phyloP scores from a whole-genome alignment of 1,140 invertebrate species.

The Euschistus heros region DNA sequence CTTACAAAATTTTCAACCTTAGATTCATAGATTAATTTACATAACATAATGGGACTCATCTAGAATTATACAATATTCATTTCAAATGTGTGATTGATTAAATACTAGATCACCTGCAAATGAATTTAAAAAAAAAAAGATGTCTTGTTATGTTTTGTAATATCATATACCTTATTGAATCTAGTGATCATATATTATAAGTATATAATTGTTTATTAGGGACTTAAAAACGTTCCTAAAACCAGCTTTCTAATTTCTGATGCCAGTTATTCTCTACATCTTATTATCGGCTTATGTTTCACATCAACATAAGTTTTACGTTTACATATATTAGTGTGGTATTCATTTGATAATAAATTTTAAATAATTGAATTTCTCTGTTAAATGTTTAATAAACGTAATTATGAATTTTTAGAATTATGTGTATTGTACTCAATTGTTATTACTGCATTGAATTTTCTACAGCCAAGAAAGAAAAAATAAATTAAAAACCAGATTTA shows the following conservation, averaged over 20 bases:
- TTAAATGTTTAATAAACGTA: background rate
- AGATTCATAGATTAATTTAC: conserved; percentile 1
- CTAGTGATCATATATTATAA: too few relatives aligned
- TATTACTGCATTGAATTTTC: background rate
- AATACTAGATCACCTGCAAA: too few relatives aligned
- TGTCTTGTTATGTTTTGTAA: too few relatives aligned
- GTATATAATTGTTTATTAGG: too few relatives aligned
- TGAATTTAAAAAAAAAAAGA: too few relatives aligned
- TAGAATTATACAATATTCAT: background rate
- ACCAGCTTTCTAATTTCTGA: background rate
- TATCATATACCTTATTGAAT: too few relatives aligned
- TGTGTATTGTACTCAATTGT: background rate
- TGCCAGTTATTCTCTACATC: background rate
- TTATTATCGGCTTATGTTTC: background rate
- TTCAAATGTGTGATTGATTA: too few relatives aligned
- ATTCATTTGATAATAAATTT: conserved; percentile 15
- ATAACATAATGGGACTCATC: background rate
- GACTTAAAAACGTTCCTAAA: background rate
- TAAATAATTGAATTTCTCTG: background rate
- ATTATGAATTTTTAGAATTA: background rate
- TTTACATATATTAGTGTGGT: conserved; percentile 9
- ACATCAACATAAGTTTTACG: background rate
- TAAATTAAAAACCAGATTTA: background rate
- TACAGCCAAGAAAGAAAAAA: background rate
- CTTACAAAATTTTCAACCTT: background rate